These are phyloP conservation scores for Sminthopsis crassicaudata DNA, from an alignment of 2,113 vertebrate genomes.

Conservation along the genomic window DNA sequence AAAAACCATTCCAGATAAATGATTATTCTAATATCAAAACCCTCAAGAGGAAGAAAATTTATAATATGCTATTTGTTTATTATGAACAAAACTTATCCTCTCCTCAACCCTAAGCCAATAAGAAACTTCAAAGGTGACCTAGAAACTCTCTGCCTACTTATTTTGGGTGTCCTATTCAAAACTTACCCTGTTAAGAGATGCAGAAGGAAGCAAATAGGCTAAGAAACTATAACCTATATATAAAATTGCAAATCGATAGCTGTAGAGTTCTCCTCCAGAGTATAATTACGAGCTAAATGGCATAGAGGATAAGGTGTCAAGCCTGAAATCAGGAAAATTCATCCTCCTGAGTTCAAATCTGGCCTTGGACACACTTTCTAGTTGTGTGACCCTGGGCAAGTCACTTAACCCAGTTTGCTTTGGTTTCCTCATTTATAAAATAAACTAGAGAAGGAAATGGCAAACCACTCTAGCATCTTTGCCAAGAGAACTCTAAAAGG, in stretches of 20 bases:
- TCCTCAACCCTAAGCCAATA: background rate
- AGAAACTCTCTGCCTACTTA: background rate
- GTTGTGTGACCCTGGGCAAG: background rate
- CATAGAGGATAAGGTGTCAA: background rate
- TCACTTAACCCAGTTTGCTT: background rate
- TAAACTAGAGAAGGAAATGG: background rate
- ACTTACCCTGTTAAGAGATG: background rate
- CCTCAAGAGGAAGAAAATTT: background rate
- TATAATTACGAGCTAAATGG: background rate
- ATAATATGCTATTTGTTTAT: background rate
- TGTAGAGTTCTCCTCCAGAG: background rate
- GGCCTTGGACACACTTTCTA: background rate
- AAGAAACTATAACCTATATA: background rate
- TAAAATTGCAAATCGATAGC: background rate
- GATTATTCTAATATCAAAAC: background rate
- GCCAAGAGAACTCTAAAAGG: background rate
- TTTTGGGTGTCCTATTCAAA: background rate
- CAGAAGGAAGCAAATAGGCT: background rate
- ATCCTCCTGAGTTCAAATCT: background rate
- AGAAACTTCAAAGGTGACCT: background rate
- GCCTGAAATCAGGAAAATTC: background rate
- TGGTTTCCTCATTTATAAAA: background rate
- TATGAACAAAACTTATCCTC: background rate
- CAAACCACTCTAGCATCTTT: background rate
- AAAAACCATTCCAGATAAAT: constrained; percentile 6